Evolutionary conservation across 2,888 invertebrate species (phyloP).

Genomic region (Sinotaia quadrata): DNA sequence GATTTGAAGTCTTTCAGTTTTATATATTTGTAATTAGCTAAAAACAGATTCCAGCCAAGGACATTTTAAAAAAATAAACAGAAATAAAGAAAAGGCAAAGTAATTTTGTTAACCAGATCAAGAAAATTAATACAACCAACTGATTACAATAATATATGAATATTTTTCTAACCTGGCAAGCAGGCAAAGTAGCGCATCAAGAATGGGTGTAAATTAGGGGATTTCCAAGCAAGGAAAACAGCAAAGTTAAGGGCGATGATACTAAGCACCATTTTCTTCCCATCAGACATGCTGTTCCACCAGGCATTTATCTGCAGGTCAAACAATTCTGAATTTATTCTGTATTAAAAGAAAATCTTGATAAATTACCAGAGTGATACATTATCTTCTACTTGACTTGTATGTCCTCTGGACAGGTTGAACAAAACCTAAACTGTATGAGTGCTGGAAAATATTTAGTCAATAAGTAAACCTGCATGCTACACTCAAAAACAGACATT

Average conservation of each 20-base stretch:
- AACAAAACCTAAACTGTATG: too few relatives aligned
- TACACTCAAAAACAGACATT: too few relatives aligned
- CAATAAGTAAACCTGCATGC: too few relatives aligned
- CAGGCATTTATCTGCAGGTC: conserved; percentile 42
- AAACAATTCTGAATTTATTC: conserved; percentile 13
- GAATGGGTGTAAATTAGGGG: conserved; percentile 80
- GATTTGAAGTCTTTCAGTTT: too few relatives aligned
- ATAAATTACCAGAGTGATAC: too few relatives aligned
- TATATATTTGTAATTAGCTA: neutral
- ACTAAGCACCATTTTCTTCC: conserved; percentile 73
- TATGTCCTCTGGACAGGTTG: too few relatives aligned
- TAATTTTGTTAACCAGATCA: too few relatives aligned
- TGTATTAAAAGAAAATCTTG: too few relatives aligned
- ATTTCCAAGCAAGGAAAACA: conserved; percentile 87
- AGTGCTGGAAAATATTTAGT: too few relatives aligned
- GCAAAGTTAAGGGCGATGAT: conserved; percentile 84
- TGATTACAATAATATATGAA: neutral
- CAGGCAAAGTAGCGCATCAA: conserved; percentile 91
- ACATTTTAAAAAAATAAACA: neutral
- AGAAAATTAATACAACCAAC: too few relatives aligned
- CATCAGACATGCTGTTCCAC: conserved; percentile 48
- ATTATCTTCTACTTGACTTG: too few relatives aligned
- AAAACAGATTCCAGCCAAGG: neutral
- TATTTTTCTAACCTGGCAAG: conserved; percentile 78
- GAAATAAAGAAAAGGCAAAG: too few relatives aligned